Evolutionary conservation across 2,113 vertebrate species (phyloP).

Genomic region (Mustela lutreola): DNA sequence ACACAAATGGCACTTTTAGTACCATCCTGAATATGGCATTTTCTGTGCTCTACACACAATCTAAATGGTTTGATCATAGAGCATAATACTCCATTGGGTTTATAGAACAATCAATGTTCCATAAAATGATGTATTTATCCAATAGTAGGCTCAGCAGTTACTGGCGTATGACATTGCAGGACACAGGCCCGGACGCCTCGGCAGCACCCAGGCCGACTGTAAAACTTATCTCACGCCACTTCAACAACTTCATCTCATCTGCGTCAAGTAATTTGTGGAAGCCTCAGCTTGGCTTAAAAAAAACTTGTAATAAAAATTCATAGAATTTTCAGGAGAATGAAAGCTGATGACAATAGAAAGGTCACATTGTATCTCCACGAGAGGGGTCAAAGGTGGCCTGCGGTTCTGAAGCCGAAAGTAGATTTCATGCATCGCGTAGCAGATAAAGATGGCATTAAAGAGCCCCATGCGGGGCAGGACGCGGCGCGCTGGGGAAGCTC

Average conservation of each 20-base stretch:
- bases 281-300: conserved; percentile 91
- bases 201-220: conserved; percentile 89
- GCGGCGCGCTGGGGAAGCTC: conserved; percentile 74
- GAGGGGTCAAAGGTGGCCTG: conserved; percentile 92
- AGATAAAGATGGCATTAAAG: conserved; percentile 96
- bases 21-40: conserved; percentile 95
- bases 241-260: conserved; percentile 94
- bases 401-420: conserved; percentile 95
- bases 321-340: conserved; percentile 96
- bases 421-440: conserved; percentile 99
- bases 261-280: conserved; percentile 95
- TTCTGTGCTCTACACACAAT: conserved; percentile 94
- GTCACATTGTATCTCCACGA: conserved; percentile 96
- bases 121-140: conserved; percentile 96
- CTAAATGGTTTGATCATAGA: conserved; percentile 95
- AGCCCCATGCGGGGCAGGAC: conserved; percentile 84
- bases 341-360: conserved; percentile 96
- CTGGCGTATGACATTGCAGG: conserved; percentile 92
- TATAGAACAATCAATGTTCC: conserved; percentile 96
- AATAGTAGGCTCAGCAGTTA: conserved; percentile 92
- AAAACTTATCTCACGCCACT: conserved; percentile 93
- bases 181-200: conserved; percentile 88
- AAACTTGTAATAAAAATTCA: conserved; percentile 99
- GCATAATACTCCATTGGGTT: conserved; percentile 94
- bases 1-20: conserved; percentile 95